Base-by-base conservation (phyloP, 2,797 vertebrate species). In the Eremophila alpestris region DNA sequence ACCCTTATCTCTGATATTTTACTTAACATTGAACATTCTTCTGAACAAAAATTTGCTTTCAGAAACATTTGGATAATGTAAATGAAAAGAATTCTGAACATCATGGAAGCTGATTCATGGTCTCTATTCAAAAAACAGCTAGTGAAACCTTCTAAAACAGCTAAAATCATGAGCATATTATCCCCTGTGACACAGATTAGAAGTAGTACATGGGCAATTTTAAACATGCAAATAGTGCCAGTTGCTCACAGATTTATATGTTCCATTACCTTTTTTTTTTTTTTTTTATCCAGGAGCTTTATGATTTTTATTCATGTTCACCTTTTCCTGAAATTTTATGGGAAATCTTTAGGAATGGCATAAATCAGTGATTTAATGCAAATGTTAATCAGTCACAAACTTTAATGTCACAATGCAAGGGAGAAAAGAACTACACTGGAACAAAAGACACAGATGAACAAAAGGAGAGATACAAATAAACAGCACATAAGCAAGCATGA, bases 31-130 rank as follows among this genome's bases (percentile, higher is more conserved):
- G 81, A 93, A 82, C 15, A 38, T 49, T 67, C 4, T 87, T 89
- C 49, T 89, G 78, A 90, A 86, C 38, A 81, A 83, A 90, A 78
- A 90, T 41, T 77, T 93, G 15, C 63, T 91, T 89, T 94, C 51
- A 76, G 52, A 84, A 83, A 88, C 56, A 56, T 74, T 83, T 63
- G 36, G 18, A 68, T 40, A 79, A 79, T 0, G 2, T 36, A 79
- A 90, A 73, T 94, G 46, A 89, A 94, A 93, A 40, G 43, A 90
- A 49, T 16, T 85, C 38, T 82, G 68, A 94, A 80, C 34, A 54
- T 12, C 69, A 19, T n/a, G 41, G 75, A 83, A 80, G 75, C 54
- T 89, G 81, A 92, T 82, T 94, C 71, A 62, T 70, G 30, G 13
- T 85, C 92, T 92, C 45, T 87, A 89, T 91, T 92, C 67, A 92